phyloP scores from a whole-genome alignment of 1,140 invertebrate species.

The Ceratosolen solmsi region DNA sequence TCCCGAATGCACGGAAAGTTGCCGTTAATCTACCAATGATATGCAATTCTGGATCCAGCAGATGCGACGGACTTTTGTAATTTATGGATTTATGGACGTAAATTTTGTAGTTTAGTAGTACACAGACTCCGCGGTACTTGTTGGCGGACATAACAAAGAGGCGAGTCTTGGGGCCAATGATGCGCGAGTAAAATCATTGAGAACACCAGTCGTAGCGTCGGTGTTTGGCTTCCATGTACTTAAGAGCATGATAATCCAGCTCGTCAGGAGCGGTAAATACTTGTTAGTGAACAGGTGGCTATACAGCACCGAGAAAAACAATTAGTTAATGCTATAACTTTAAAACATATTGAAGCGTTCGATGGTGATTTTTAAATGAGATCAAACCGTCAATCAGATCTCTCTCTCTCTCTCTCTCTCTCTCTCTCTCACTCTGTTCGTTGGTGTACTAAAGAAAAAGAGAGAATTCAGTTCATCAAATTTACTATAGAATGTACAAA shows the following conservation, averaged over 20 bases:
- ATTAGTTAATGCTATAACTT: background rate
- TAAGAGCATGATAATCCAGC: background rate
- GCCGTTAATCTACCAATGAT: constrained; percentile 44
- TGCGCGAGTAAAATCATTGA: background rate
- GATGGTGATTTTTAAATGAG: too few relatives aligned
- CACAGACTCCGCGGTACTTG: background rate
- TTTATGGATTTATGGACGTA: background rate
- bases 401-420: background rate
- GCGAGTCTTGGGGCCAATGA: background rate
- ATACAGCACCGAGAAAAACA: background rate
- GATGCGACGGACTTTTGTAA: background rate
- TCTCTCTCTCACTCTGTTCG: background rate
- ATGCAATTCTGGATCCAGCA: constrained; percentile 14
- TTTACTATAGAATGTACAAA: too few relatives aligned
- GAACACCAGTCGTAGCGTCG: background rate
- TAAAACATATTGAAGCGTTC: background rate
- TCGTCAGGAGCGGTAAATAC: background rate
- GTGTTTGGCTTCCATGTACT: background rate
- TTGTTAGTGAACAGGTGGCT: background rate
- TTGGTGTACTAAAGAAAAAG: background rate
- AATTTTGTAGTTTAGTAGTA: background rate
- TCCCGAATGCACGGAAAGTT: background rate
- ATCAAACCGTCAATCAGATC: background rate
- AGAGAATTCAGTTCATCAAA: too few relatives aligned
- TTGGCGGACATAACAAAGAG: constrained; percentile 2